Evolutionary conservation across 2,113 vertebrate species (phyloP).

Genomic region (Salvelinus alpinus): DNA sequence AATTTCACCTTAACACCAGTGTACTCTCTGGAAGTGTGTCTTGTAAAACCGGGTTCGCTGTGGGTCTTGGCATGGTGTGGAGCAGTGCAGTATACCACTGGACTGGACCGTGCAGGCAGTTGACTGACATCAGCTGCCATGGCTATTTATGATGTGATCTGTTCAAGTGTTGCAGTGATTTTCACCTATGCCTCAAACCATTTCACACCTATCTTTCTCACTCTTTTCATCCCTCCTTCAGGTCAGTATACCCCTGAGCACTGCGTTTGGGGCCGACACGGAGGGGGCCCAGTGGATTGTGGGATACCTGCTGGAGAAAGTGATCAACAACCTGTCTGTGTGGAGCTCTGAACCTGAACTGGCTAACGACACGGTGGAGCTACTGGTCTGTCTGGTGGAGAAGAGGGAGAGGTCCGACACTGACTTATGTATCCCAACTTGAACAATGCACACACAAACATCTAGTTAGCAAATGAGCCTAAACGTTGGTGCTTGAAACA

Average conservation of each 20-base stretch:
- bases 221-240: constrained; percentile 61
- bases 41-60: too few relatives aligned
- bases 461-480: background rate
- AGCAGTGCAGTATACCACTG: too few relatives aligned
- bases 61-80: too few relatives aligned
- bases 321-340: constrained; percentile 96
- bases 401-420: constrained; percentile 87
- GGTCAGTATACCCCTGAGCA: constrained; percentile 94
- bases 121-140: too few relatives aligned
- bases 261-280: constrained; percentile 94
- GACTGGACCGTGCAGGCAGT: too few relatives aligned
- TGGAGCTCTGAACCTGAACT: constrained; percentile 97
- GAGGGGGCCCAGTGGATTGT: constrained; percentile 98
- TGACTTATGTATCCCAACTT: too few relatives aligned
- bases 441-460: background rate
- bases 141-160: too few relatives aligned
- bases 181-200: background rate
- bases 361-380: constrained; percentile 94
- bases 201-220: background rate
- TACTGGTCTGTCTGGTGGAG: constrained; percentile 96
- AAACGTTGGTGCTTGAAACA: background rate
- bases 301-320: constrained; percentile 98
- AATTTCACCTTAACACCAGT: too few relatives aligned
- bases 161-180: too few relatives aligned
- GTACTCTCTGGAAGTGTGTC: too few relatives aligned